Evolutionary conservation across 2,888 invertebrate genomes (phyloP), one percentile per base, ranked within the genome.

Genomic region (Alentia gelatinosa): DNA sequence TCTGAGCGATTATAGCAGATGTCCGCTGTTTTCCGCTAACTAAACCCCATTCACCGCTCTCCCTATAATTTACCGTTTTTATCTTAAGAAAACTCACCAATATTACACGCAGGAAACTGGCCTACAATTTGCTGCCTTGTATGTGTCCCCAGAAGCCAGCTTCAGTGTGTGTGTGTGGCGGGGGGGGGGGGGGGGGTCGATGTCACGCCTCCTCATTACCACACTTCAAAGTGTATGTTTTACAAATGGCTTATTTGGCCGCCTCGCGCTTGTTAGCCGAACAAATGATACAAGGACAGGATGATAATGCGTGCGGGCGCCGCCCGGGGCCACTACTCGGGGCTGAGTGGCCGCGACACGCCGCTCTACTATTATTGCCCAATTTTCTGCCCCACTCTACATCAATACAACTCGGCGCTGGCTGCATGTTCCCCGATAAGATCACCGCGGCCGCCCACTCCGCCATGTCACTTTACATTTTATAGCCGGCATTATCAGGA

Each of bases 391-490:
- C 23, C 30, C 47, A 86, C 30, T 50, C 86, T 42, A 86, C 86
- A 47, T 42, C 86, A 50, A 86, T 86, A 50, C 47, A n/a, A 26
- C n/a, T n/a, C n/a, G 33, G 50, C 47, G 12, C 15, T 40, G 40
- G 86, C 47, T 30, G 86, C 86, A 86, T 86, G 86, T 86, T 86
- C 23, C 47, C 47, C 47, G 86, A 86, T 86, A 86, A 86, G 86
- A 86, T 86, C 86, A 33, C 50, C 33, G 86, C 30, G 86, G 50
- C 26, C 15, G 86, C 86, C 26, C 33, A 30, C 30, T 42, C 86
- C 47, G 86, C 50, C 86, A 50, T 35, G 86, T 86, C 86, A 86
- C 47, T 86, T 50, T 50, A 47, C 86, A 86, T 86, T 86, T 86
- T 50, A 86, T 86, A 86, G 42, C 1, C 23, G 47, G 86, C 86